A percentile compares a stretch with the other conserved stretches of the same genome.
These are phyloP conservation scores for Carollia perspicillata DNA, from an alignment of 2,113 vertebrate species.

Conservation along the genomic window DNA sequence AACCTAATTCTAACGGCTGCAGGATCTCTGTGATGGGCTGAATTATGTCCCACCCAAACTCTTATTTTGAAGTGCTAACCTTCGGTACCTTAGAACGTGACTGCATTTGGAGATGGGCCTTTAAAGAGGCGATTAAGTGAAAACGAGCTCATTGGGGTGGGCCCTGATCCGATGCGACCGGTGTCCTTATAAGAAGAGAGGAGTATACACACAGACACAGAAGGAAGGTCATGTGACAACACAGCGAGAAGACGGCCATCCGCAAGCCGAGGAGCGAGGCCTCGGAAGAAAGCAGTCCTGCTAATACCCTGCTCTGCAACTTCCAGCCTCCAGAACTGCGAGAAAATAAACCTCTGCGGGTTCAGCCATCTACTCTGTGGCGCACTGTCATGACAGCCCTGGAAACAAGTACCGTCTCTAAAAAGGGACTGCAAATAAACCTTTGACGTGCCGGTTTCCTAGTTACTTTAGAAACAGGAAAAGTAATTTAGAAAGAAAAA, in stretches of 20 bases:
- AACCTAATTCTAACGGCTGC: not conserved
- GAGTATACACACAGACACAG: too few relatives aligned
- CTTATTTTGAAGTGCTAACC: not conserved
- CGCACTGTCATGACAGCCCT: too few relatives aligned
- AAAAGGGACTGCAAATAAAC: not conserved
- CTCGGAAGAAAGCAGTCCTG: too few relatives aligned
- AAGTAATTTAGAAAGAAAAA: not conserved
- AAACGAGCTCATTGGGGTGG: not conserved
- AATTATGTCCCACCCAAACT: too few relatives aligned
- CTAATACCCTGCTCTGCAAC: too few relatives aligned
- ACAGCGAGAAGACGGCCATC: too few relatives aligned
- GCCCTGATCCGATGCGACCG: too few relatives aligned
- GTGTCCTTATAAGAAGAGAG: too few relatives aligned
- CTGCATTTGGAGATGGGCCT: not conserved
- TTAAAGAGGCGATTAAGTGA: not conserved
- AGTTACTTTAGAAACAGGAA: not conserved
- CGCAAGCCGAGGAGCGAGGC: too few relatives aligned
- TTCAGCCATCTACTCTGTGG: not conserved
- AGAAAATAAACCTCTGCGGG: too few relatives aligned
- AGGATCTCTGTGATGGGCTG: not conserved
- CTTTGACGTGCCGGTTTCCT: not conserved
- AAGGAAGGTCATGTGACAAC: too few relatives aligned
- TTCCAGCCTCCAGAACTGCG: too few relatives aligned
- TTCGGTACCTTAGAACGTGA: not conserved
- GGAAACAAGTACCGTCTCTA: not conserved